These are phyloP conservation scores for Pongo pygmaeus DNA, from an alignment of 2,113 vertebrate genomes.

Conservation along the genomic window DNA sequence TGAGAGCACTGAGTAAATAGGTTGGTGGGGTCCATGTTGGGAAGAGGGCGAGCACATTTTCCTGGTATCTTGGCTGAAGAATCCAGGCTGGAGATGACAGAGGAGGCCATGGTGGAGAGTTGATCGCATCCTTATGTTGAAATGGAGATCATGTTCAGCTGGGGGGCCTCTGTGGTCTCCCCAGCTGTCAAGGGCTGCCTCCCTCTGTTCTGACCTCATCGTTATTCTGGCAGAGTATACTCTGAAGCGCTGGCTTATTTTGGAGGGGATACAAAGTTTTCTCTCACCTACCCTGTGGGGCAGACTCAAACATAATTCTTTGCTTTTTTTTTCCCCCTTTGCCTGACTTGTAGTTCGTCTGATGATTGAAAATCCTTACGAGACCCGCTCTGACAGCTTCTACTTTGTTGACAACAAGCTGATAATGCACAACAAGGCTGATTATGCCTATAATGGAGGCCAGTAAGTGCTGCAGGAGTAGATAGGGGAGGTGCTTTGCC, in stretches of 20 bases:
- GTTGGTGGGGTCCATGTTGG: neutral
- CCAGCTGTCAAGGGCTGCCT: neutral
- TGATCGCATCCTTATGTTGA: neutral
- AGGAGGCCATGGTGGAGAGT: neutral
- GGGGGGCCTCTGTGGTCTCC: neutral
- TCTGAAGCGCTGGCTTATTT: neutral
- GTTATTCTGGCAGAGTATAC: neutral
- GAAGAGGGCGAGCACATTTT: neutral
- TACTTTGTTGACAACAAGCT: conserved; percentile 99
- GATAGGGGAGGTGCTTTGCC: conserved; percentile 53
- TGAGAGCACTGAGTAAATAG: neutral
- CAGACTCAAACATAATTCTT: neutral
- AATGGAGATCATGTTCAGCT: neutral
- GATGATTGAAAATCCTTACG: conserved; percentile 97
- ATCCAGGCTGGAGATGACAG: neutral
- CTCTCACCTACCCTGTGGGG: neutral
- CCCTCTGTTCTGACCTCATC: neutral
- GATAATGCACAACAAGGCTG: conserved; percentile 99
- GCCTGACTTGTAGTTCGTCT: conserved; percentile 89
- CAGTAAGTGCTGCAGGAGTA: conserved; percentile 82
- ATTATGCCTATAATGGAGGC: conserved; percentile 98
- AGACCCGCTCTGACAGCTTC: conserved; percentile 99
- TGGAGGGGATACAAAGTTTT: neutral
- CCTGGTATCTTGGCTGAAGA: neutral
- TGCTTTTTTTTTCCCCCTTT: conserved; percentile 29